Base-by-base conservation (phyloP, 1,140 invertebrate species). In the Pomacea maculata region DNA sequence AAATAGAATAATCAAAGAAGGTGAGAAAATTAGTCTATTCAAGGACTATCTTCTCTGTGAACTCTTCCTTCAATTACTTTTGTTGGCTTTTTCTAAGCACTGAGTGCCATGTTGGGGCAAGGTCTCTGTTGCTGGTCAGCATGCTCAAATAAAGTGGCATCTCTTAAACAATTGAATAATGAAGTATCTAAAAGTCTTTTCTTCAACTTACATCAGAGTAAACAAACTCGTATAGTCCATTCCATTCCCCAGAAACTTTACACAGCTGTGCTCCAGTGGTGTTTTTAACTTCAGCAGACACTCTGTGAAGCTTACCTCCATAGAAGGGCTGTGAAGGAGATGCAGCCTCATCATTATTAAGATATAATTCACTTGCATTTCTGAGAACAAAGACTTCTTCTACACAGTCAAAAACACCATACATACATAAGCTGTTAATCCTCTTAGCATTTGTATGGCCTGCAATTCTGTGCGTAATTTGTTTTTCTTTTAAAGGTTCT, bases 271-370 rank as follows among this genome's bases (percentile, higher is more conserved):
- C 87, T 25, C 90, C 89, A n/a, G 83, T 86, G n/a, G 83, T 84
- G 92, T 95, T 89, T 89, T 92, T 92, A 9, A 96, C 93, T 88
- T 99, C 97, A 78, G 96, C 97, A 9, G 94, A 95, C 70, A 99
- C 95, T 80, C 95, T 86, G 91, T 99, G 96, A 85, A 97, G 95
- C 91, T 98, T 98, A 55, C 97, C 97, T 29, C 97, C 97, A 91
- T 99, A 99, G 92, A 99, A 98, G 19, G 97, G 97, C 93, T 92
- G 80, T 1, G 85, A 85, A 83, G 86, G 77, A 85, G 83, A 80
- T 34, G 75, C 34, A 61, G 63, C 14, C 6, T 70, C 54, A n/a
- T 68, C 61, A 25, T n/a, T 21, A 61, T 19, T 15, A n/a, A 17
- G 15, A 11, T 11, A 64, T 63, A 25, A 45, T 74, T 34, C 11